Base-by-base conservation (phyloP, 2,113 vertebrate species). In the Sylvilagus bachmani region DNA sequence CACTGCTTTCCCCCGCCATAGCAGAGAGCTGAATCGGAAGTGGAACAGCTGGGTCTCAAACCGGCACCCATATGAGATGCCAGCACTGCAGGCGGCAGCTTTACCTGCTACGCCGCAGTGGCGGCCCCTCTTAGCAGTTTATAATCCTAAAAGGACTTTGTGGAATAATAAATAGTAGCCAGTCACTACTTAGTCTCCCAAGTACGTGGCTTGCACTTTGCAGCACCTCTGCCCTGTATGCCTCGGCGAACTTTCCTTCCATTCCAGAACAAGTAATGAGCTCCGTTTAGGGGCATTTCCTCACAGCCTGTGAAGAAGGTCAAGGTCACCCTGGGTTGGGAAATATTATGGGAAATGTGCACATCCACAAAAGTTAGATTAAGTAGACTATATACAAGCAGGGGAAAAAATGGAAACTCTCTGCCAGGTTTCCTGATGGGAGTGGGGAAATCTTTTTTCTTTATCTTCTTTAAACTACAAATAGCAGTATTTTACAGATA, bases 361-460 rank as follows among this genome's bases (percentile, higher is more conserved):
- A 58, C 7, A 51, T 86, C 67, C 49, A 0, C 4, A 74, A 88
- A 91, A 83, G 17, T 3, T 53, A 91, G 95, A 93, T 58, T 96
- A 95, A 97, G 16, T 66, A 2, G 53, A 21, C 12, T 49, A 87
- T 71, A 0, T 29, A 70, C 21, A 91, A 61, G 29, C 67, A 85
- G 74, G 71, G 81, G 58, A 77, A 78, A 66, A 66, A 91, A 49
- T 24, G 67, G 33, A 74, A 61, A 12, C 4, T 86, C 62, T 66
- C 74, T 22, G 90, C 86, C 67, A 38, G 51, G 5, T 88, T 98
- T 98, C 96, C 95, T 97, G 84, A 51, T 85, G 70, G 81, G 80
- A 49, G 95, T 95, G 84, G 31, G 27, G 64, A 61, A 16, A 71
- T 51, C 36, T 94, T 91, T 91, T 61, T 61, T 66, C 61, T 75